Percentiles rank a stretch among this genome's conserved stretches.
phyloP scores from a whole-genome alignment of 2,888 invertebrate species.

The Catocala fraxini region DNA sequence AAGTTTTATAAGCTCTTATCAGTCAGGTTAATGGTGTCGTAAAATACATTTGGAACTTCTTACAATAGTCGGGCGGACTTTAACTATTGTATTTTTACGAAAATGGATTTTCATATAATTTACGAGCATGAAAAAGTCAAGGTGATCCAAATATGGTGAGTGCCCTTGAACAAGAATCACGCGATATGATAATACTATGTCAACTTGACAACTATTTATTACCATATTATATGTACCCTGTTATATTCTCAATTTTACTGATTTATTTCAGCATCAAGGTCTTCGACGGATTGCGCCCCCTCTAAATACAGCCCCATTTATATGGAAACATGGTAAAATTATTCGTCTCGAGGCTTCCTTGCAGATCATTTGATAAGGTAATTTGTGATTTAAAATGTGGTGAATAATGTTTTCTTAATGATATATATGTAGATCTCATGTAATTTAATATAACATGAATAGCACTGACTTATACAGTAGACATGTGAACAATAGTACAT shows the following conservation, averaged over 20 bases:
- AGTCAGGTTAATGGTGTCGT: slow-evolving; percentile 26
- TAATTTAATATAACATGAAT: no score
- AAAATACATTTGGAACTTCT: slow-evolving; percentile 26
- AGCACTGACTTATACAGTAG: no score
- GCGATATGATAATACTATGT: slow-evolving; percentile 51
- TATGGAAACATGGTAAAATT: slow-evolving; percentile 10
- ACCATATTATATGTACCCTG: slow-evolving; percentile 20
- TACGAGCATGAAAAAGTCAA: slow-evolving; percentile 54
- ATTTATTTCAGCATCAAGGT: slow-evolving; percentile 17
- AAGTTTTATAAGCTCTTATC: slow-evolving; percentile 9
- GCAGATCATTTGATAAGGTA: not conserved
- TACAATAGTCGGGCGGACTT: slow-evolving; percentile 17
- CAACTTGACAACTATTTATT: slow-evolving; percentile 44
- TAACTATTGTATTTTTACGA: slow-evolving; percentile 21
- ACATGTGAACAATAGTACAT: no score
- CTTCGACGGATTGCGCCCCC: slow-evolving; percentile 7
- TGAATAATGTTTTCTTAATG: slow-evolving; percentile 1
- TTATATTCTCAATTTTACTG: slow-evolving; percentile 26
- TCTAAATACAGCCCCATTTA: slow-evolving; percentile 9
- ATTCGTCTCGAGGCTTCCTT: slow-evolving; percentile 1
- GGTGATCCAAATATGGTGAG: slow-evolving; percentile 42
- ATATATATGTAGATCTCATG: no score
- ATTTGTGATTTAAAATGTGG: no score
- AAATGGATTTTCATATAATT: slow-evolving; percentile 40
- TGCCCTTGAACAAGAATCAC: slow-evolving; percentile 52